Evolutionary conservation across 2,888 invertebrate genomes (phyloP), one percentile per base, ranked within the genome.

Genomic region (Hyalella azteca): DNA sequence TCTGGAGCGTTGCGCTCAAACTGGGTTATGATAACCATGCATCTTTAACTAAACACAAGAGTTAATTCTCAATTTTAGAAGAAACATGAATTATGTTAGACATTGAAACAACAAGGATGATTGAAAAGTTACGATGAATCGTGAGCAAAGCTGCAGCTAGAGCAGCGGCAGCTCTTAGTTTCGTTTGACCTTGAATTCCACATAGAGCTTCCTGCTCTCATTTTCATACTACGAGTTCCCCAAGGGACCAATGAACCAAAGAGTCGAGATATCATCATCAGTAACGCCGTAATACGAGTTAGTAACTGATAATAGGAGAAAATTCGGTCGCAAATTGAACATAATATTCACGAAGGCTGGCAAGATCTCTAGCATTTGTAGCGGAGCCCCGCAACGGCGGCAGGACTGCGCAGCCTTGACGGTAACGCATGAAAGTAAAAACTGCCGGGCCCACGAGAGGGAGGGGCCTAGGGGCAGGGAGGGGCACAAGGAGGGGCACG

Each of bases 371-470:
- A 66, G 36, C 66, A 66, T 66, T 66, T 36, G 36, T 36, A 19
- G 66, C 29, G 36, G 66, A 66, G 32, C 66, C 66, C 29, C 66
- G 36, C 32, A 66, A 66, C 66, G 66, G 66, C 66, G 36, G 66
- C 66, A 66, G 36, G 66, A 36, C 39, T 66, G 29, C 32, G 36
- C 66, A 36, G 36, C 66, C 66, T 66, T 66, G 66, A 36, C 19
- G 36, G 3, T 66, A 66, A 66, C 66, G 36, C 66, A 66, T 66
- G 66, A 66, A 66, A 66, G 66, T 66, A 66, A 66, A 66, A 66
- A 66, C 66, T 66, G 66, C 66, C 36, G 66, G 19, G 66, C 66
- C 45, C 29, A 66, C 66, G 54, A 66, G 36, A n/a, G 36, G 36
- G 32, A 32, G 36, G 45, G 9, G 45, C 45, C 45, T 15, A 15